These are phyloP conservation scores for Chlorodrepanis virens DNA, from an alignment of 2,113 vertebrate species.

Conservation along the genomic window DNA sequence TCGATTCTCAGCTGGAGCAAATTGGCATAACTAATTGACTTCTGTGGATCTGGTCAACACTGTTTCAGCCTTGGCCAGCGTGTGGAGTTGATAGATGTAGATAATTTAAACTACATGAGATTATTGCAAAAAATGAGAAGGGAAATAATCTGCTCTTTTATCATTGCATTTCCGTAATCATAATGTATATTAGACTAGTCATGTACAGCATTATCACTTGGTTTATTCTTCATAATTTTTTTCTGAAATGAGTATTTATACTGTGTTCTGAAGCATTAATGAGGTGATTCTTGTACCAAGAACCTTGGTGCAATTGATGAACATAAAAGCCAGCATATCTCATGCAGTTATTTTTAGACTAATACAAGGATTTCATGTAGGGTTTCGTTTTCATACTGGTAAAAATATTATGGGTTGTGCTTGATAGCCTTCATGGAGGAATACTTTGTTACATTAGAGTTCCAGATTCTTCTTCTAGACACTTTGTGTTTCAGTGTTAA, in stretches of 20 bases:
- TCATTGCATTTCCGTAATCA: not conserved
- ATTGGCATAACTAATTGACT: constrained; percentile 60
- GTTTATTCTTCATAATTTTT: not conserved
- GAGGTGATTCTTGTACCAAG: not conserved
- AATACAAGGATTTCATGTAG: not conserved
- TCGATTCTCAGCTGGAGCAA: constrained; percentile 46
- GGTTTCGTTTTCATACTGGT: not conserved
- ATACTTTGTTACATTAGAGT: not conserved
- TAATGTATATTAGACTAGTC: not conserved
- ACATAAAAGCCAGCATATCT: not conserved
- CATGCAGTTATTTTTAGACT: not conserved
- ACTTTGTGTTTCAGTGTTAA: not conserved
- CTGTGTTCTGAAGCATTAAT: not conserved
- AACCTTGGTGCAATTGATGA: not conserved
- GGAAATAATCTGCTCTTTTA: constrained; percentile 1
- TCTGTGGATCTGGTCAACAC: constrained; percentile 23
- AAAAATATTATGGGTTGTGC: not conserved
- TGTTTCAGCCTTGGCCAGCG: not conserved
- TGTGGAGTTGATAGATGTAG: constrained; percentile 26
- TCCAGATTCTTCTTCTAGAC: not conserved
- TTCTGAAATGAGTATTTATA: not conserved
- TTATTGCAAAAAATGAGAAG: constrained; percentile 3
- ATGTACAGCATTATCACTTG: not conserved
- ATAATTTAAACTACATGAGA: constrained; percentile 15
- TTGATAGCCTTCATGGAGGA: not conserved